Percentiles rank a stretch among this genome's conserved stretches.
Conservation (phyloP, 2,888 invertebrate species). For the Leptopterna dolabrata region DNA sequence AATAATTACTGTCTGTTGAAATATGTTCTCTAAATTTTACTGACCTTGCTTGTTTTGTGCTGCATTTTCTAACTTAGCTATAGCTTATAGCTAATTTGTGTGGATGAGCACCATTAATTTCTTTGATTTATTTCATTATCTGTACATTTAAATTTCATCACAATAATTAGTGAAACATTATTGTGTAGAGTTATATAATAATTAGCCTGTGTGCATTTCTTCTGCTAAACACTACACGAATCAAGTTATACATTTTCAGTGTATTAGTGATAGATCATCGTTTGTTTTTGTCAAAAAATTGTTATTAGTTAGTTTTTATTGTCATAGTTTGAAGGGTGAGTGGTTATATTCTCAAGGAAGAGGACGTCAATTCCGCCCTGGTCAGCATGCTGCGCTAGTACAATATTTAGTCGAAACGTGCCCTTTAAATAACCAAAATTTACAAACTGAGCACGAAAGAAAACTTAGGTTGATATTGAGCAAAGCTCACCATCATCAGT, state of each 20-base stretch:
- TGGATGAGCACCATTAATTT: neutral
- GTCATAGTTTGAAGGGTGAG: conserved; percentile 85
- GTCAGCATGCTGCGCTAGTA: conserved; percentile 84
- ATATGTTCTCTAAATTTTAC: too few relatives aligned
- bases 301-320: neutral
- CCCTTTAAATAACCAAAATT: conserved; percentile 82
- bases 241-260: too few relatives aligned
- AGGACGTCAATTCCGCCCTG: conserved; percentile 86
- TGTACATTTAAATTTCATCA: neutral
- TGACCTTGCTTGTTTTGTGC: too few relatives aligned
- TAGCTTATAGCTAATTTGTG: too few relatives aligned
- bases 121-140: neutral
- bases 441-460: conserved; percentile 88
- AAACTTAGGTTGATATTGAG: conserved; percentile 86
- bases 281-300: neutral
- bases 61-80: too few relatives aligned
- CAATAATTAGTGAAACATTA: neutral
- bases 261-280: neutral
- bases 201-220: too few relatives aligned
- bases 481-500: conserved; percentile 92
- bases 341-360: conserved; percentile 96
- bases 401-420: conserved; percentile 87
- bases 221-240: too few relatives aligned
- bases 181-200: neutral
- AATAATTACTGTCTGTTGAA: too few relatives aligned